Evolutionary conservation across 2,797 vertebrate species (phyloP).

Genomic region (Sebastes oblongus): DNA sequence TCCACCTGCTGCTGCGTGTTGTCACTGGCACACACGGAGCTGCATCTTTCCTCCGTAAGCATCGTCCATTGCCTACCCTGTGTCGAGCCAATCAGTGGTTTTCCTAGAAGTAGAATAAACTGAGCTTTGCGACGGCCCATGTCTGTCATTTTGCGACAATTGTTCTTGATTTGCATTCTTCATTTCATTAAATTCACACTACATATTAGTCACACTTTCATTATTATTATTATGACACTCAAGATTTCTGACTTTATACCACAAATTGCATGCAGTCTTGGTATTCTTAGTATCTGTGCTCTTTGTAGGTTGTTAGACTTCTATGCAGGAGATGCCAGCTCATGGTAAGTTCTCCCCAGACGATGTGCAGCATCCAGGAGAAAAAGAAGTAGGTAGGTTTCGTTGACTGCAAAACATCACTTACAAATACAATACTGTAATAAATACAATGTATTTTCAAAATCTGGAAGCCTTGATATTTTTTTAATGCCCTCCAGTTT

Average conservation of each 20-base stretch:
- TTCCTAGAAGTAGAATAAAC: background rate
- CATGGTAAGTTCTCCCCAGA: constrained; percentile 60
- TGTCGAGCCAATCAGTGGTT: constrained; percentile 5
- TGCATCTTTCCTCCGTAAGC: background rate
- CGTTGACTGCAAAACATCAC: background rate
- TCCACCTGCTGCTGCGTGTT: too few species aligned
- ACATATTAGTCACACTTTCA: background rate
- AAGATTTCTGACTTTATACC: background rate
- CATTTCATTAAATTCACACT: background rate
- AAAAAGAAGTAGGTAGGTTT: constrained; percentile 28
- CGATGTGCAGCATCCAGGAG: constrained; percentile 21
- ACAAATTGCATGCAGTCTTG: constrained; percentile 28
- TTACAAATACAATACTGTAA: too few species aligned
- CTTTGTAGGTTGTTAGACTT: constrained; percentile 76
- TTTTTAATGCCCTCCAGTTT: background rate
- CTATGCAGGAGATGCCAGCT: constrained; percentile 32
- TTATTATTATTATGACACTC: background rate
- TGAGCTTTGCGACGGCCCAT: background rate
- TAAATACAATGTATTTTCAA: too few species aligned
- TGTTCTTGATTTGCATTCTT: background rate
- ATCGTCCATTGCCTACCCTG: constrained; percentile 7
- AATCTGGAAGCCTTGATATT: background rate
- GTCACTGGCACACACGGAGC: background rate
- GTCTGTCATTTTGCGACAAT: background rate
- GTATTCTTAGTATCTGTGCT: constrained; percentile 76